phyloP scores from a whole-genome alignment of 2,888 invertebrate species.

The Agriopis leucophaearia region DNA sequence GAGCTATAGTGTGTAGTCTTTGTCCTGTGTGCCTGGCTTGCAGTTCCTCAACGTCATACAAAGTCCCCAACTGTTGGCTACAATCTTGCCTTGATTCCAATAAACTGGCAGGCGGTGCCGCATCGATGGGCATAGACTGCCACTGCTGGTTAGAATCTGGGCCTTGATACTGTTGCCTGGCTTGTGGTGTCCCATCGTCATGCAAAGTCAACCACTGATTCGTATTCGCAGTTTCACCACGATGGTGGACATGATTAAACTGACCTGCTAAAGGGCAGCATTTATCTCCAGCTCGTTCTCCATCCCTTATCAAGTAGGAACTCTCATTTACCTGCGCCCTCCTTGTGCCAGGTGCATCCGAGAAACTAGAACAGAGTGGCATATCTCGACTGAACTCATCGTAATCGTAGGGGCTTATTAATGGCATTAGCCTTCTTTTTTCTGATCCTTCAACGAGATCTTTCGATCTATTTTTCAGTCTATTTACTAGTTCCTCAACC shows the following conservation, averaged over 20 bases:
- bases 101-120: no score
- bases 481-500: conserved; percentile 62
- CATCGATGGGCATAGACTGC: not conserved
- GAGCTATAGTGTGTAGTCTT: not conserved
- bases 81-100: not conserved
- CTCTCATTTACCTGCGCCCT: conserved; percentile 34
- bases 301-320: conserved; percentile 44
- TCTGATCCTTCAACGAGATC: conserved; percentile 33
- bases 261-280: conserved; percentile 16
- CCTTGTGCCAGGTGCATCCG: conserved; percentile 33
- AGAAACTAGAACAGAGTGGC: conserved; percentile 53
- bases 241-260: conserved; percentile 5
- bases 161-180: not conserved
- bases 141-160: not conserved
- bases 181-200: not conserved
- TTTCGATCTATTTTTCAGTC: conserved; percentile 56
- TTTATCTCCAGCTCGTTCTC: conserved; percentile 33
- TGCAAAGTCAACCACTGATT: not conserved
- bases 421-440: conserved; percentile 49
- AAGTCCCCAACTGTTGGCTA: not conserved
- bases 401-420: conserved; percentile 52
- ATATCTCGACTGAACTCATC: conserved; percentile 54
- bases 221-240: conserved; percentile 17
- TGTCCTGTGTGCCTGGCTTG: not conserved
- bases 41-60: not conserved